These are phyloP conservation scores for Notarius quadriscutis DNA, from an alignment of 2,113 vertebrate genomes.

Conservation along the genomic window DNA sequence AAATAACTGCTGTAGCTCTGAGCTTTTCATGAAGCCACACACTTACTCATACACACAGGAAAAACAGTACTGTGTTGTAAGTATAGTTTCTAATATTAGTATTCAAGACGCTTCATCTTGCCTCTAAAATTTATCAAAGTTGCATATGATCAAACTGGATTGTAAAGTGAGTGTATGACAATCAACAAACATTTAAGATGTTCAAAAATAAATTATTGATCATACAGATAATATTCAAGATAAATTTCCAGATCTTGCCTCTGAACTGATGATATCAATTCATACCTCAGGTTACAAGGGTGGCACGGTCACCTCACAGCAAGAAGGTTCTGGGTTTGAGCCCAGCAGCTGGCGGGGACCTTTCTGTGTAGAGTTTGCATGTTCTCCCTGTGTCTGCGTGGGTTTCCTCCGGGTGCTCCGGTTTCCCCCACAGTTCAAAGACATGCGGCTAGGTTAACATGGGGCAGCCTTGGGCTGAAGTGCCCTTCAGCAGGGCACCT, in stretches of 20 bases:
- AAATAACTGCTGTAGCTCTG: conserved; percentile 10
- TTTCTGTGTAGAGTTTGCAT: no score
- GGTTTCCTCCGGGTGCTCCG: no score
- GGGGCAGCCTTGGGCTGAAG: no score
- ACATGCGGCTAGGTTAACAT: no score
- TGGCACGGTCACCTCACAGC: no score
- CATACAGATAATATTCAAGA: background rate
- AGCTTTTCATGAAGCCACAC: conserved; percentile 8
- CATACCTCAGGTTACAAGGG: background rate
- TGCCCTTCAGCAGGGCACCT: no score
- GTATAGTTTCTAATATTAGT: background rate
- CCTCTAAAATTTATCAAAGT: background rate
- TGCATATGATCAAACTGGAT: background rate
- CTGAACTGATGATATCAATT: background rate
- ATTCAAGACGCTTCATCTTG: background rate
- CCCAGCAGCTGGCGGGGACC: no score
- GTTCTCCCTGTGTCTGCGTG: no score
- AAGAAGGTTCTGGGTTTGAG: no score
- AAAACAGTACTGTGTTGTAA: background rate
- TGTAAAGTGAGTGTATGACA: background rate
- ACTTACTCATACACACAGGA: conserved; percentile 10
- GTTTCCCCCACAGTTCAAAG: no score
- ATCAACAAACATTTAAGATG: background rate
- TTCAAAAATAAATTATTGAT: background rate
- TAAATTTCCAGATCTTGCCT: background rate